These are phyloP conservation scores for Gisinianus flammeolus DNA, from an alignment of 2,888 invertebrate species.

Conservation along the genomic window DNA sequence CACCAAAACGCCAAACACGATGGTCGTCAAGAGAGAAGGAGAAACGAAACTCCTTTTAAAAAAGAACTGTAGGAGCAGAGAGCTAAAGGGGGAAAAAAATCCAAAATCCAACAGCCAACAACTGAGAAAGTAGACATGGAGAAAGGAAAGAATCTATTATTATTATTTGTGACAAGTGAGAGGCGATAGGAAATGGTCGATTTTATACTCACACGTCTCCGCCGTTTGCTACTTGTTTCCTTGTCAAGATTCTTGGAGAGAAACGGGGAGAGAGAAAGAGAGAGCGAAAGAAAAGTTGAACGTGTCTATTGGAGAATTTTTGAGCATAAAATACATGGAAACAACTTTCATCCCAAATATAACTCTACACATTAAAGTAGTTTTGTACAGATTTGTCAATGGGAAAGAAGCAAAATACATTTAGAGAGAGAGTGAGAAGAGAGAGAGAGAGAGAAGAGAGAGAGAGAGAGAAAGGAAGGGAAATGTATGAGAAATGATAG, in stretches of 20 bases:
- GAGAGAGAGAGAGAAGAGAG: neutral
- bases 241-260: neutral
- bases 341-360: neutral
- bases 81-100: no score
- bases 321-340: neutral
- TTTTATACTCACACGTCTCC: slow-evolving; percentile 7
- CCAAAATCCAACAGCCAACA: no score
- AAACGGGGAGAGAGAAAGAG: no score
- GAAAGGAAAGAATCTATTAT: slow-evolving; percentile 36
- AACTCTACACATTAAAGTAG: slow-evolving; percentile 1
- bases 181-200: slow-evolving; percentile 10
- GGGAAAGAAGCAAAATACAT: neutral
- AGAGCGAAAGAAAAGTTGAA: slow-evolving; percentile 12
- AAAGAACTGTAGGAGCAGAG: no score
- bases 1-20: no score
- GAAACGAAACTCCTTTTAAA: no score
- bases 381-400: neutral
- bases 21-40: no score
- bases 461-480: neutral
- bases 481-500: slow-evolving; percentile 21
- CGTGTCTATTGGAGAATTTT: neutral
- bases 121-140: neutral
- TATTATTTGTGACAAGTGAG: slow-evolving; percentile 38
- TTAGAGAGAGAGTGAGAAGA: neutral
- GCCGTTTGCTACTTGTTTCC: neutral